phyloP scores from a whole-genome alignment of 2,113 vertebrate species.

The Vimba vimba region DNA sequence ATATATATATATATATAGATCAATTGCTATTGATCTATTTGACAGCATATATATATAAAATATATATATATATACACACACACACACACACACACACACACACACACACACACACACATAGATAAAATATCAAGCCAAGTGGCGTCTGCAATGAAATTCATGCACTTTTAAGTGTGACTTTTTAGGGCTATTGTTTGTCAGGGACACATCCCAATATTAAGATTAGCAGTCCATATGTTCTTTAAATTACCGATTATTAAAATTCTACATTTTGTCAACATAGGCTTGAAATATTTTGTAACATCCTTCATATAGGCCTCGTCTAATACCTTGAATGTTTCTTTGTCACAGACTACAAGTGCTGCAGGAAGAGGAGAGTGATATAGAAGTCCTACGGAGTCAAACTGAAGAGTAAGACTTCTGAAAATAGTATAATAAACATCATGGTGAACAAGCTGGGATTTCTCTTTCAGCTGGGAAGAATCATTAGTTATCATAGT shows the following conservation, averaged over 20 bases:
- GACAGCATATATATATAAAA: no score
- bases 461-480: background rate
- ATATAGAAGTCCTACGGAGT: slow-evolving; percentile 52
- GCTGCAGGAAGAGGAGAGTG: slow-evolving; percentile 61
- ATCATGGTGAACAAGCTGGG: background rate
- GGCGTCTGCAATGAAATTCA: no score
- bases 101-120: no score
- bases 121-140: no score
- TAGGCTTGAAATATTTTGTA: background rate
- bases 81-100: no score
- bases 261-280: background rate
- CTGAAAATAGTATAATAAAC: background rate
- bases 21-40: no score
- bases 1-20: no score
- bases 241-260: background rate
- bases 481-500: background rate
- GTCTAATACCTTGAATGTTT: background rate
- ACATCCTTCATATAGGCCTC: background rate
- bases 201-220: no score
- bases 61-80: no score
- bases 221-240: no score
- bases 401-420: slow-evolving; percentile 70
- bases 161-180: no score
- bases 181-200: no score
- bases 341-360: slow-evolving; percentile 63